Evolutionary conservation across 2,888 invertebrate genomes (phyloP), one percentile per base, ranked within the genome.

Genomic region (Tenthredo mesomela): DNA sequence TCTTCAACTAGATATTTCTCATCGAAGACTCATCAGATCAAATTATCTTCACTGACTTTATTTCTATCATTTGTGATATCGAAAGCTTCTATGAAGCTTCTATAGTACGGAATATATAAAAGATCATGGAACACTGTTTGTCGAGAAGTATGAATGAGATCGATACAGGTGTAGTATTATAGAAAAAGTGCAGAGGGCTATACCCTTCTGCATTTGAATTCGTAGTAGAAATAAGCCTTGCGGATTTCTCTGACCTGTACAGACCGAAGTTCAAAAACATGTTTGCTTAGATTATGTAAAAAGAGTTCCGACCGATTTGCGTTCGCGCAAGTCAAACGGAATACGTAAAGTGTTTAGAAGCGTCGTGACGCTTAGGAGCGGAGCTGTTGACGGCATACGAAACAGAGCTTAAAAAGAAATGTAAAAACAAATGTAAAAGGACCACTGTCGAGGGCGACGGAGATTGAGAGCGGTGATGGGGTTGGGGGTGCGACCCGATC

Each of bases 221-320:
- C n/a, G 15, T 73, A 10, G 47, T 12, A 9, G 54, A 77, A 50
- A 77, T 33, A 18, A 77, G 18, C 77, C 50, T 18, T 15, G n/a
- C 25, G 54, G 18, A 77, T 54, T 54, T 29, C 9, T 18, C 54
- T 33, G 77, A 54, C 77, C 29, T 54, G 50, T 77, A 40, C 43
- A 77, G 33, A 7, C 12, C 29, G 2, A 37, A 12, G 61, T 61
- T 58, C 80, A 85, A 89, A 90, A 89, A 90, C 88, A 88, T 88
- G 89, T 89, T 91, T 89, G 88, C 89, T 90, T 87, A 87, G 88
- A 87, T 88, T 88, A 87, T 87, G 87, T 83, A 84, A 86, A 86
- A 29, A 86, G 85, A 87, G 87, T 89, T 88, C 86, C 85, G 85
- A 88, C 85, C 87, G 86, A 86, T 90, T 89, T 87, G 87, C 67